phyloP scores from a whole-genome alignment of 2,797 vertebrate species.

The Vultur gryphus region DNA sequence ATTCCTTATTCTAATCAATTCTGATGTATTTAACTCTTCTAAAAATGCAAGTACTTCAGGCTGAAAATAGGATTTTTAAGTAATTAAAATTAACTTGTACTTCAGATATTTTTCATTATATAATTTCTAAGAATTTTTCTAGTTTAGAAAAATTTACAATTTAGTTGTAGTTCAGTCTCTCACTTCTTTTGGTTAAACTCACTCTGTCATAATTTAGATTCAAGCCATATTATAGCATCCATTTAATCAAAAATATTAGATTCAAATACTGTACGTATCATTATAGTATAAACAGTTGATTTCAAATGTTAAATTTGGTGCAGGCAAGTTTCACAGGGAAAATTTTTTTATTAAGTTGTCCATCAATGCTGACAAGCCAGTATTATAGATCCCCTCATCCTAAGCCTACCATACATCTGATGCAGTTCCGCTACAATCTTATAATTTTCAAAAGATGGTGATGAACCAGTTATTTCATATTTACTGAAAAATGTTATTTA shows the following conservation, averaged over 20 bases:
- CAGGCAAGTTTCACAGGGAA: background rate
- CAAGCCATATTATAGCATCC: background rate
- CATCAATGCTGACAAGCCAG: background rate
- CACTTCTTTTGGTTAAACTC: background rate
- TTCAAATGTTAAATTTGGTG: background rate
- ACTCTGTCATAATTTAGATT: background rate
- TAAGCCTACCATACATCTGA: background rate
- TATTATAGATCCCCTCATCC: background rate
- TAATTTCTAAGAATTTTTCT: background rate
- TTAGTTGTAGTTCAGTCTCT: background rate
- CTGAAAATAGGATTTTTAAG: background rate
- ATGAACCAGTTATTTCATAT: background rate
- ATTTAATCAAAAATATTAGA: background rate
- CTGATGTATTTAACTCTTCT: background rate
- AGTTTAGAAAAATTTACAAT: background rate
- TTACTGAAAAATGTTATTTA: background rate
- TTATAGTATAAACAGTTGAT: background rate
- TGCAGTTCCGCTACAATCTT: background rate
- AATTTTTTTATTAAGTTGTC: background rate
- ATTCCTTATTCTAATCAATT: background rate
- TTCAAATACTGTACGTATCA: background rate
- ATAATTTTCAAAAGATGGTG: background rate
- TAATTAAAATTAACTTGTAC: background rate
- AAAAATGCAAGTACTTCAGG: background rate
- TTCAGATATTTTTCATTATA: background rate